Conservation (phyloP, 2,888 invertebrate species). For the Sturmia bella region DNA sequence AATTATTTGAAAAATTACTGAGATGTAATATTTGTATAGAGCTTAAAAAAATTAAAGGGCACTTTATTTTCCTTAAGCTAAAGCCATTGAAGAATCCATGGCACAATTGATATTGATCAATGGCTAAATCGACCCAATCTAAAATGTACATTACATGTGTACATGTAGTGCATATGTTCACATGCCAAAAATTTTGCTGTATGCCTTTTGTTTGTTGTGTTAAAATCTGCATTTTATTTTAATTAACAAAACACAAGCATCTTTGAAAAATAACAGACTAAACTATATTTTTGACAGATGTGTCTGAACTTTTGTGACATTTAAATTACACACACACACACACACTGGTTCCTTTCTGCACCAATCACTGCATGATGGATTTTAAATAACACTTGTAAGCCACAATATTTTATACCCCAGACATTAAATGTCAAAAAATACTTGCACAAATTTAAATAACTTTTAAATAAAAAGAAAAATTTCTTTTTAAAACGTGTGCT, state of each 20-base stretch:
- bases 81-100: too few species aligned
- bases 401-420: constrained; percentile 6
- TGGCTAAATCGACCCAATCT: too few species aligned
- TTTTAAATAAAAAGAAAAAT: neutral
- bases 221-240: neutral
- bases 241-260: neutral
- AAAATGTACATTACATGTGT: too few species aligned
- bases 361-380: neutral
- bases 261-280: neutral
- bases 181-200: too few species aligned
- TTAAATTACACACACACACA: constrained; percentile 38
- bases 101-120: too few species aligned
- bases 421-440: constrained; percentile 36
- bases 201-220: too few species aligned
- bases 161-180: too few species aligned
- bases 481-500: neutral
- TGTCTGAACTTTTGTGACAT: constrained; percentile 49
- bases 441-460: neutral
- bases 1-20: too few species aligned
- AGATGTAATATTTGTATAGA: too few species aligned
- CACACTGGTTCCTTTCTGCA: neutral
- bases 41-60: too few species aligned
- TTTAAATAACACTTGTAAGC: constrained; percentile 5
- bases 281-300: constrained; percentile 44
- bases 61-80: too few species aligned